phyloP scores from a whole-genome alignment of 2,888 invertebrate species.

The Steinernema scapterisci region DNA sequence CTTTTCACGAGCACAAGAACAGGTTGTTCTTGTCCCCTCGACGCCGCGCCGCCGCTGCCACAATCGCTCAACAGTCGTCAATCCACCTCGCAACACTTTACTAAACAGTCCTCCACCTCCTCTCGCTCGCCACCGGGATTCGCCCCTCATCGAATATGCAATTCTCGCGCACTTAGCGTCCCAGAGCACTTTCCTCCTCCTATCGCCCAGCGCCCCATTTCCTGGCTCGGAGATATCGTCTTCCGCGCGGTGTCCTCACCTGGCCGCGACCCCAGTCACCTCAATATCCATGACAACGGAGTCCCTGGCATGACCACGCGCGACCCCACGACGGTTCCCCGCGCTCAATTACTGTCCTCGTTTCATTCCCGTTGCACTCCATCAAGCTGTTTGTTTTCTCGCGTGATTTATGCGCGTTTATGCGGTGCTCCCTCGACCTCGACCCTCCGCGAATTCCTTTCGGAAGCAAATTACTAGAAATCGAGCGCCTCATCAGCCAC shows the following conservation, averaged over 20 bases:
- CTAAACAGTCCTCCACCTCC: neutral
- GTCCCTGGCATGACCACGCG: neutral
- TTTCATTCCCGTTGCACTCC: neutral
- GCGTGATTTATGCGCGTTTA: neutral
- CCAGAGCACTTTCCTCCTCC: neutral
- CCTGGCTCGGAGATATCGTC: neutral
- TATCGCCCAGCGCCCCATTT: too few relatives aligned
- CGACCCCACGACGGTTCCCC: neutral
- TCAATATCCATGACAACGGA: conserved; percentile 21
- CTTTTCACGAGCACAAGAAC: conserved; percentile 1
- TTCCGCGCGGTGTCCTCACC: conserved; percentile 4
- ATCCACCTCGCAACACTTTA: neutral
- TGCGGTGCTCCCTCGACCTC: neutral
- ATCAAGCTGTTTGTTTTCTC: neutral
- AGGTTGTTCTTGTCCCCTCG: conserved; percentile 10
- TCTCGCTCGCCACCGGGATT: neutral
- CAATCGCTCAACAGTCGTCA: conserved; percentile 2
- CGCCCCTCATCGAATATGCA: conserved; percentile 15
- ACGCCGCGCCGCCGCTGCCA: neutral
- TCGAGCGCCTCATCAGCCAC: neutral
- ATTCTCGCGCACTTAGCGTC: neutral
- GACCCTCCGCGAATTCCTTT: conserved; percentile 16
- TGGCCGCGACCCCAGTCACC: neutral
- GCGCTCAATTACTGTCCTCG: neutral
- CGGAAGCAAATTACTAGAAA: conserved; percentile 10